These are phyloP conservation scores for Porites lutea DNA, from an alignment of 64 coral and sea anemone species.

Conservation along the genomic window DNA sequence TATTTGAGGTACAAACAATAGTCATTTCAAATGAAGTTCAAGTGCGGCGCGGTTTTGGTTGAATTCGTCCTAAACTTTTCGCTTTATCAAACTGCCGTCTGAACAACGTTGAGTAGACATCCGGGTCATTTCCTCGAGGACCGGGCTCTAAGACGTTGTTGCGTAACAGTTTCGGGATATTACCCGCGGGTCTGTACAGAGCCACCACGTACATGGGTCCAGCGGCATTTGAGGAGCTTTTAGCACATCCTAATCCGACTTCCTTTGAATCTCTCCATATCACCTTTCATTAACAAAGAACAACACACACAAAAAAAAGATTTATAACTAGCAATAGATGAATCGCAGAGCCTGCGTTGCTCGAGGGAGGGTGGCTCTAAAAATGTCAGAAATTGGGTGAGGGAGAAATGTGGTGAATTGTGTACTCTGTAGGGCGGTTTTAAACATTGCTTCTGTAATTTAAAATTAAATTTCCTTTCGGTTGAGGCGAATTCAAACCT, in stretches of 20 bases:
- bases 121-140: conserved; percentile 67
- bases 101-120: conserved; percentile 93
- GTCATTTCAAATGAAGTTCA: too few relatives aligned
- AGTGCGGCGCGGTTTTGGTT: not conserved
- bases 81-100: conserved; percentile 65
- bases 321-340: not conserved
- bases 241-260: conserved; percentile 79
- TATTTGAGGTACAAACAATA: too few relatives aligned
- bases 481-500: too few relatives aligned
- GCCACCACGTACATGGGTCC: conserved; percentile 85
- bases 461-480: too few relatives aligned
- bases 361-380: too few relatives aligned
- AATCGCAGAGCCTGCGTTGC: too few relatives aligned
- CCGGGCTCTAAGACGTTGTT: conserved; percentile 80
- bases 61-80: conserved; percentile 39
- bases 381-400: too few relatives aligned
- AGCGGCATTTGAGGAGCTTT: conserved; percentile 26
- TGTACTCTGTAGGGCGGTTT: too few relatives aligned
- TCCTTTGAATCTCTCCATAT: conserved; percentile 85
- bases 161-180: conserved; percentile 84
- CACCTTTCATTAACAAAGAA: conserved; percentile 48
- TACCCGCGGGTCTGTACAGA: conserved; percentile 91
- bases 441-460: too few relatives aligned
- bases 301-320: not conserved
- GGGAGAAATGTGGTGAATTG: too few relatives aligned